Evolutionary conservation across 2,797 vertebrate species (phyloP), one percentile per base, ranked within the genome.

Genomic region (Meda fulgida): DNA sequence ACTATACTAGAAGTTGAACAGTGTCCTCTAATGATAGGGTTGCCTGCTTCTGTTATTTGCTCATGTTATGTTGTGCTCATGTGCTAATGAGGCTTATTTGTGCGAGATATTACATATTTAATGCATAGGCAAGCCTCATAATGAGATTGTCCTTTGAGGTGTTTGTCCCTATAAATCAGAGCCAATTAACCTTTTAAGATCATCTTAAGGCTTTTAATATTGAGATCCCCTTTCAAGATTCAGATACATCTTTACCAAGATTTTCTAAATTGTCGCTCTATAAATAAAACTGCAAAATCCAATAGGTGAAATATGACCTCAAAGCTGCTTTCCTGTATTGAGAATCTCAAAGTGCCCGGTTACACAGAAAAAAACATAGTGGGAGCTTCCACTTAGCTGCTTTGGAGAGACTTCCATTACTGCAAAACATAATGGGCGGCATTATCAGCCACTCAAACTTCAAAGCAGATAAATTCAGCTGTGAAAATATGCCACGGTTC

Each of bases 401-500:
- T 51, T 5, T 48, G 10, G 29, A 82, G 43, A 69, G 85, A 73
- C 84, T 81, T 81, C 77, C 82, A 66, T 85, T 87, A 78, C 69
- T 55, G 26, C 58, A 51, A 65, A 78, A 65, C 31, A 75, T 69
- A 63, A 87, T 51, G 29, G 46, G 36, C 11, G 9, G 34, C 69
- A 84, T 84, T 58, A 77, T 78, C 63, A 88, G 78, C 58, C 84
- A 78, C 84, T 87, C 48, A 36, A 80, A 66, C 71, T 67, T 87
- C 69, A 86, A 84, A 83, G 78, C 55, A 58, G 38, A 76, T 73
- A 21, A 13, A 67, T 81, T 80, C 78, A 66, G 66, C 85, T 81
- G 63, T 71, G 53, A 86, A 85, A 87, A 89, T 75, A 70, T 78
- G 82, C n/a, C 84, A 72, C 5, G 23, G 81, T 79, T 89, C 79